Percentiles rank a stretch among this genome's conserved stretches.
Conservation (phyloP, 2,113 vertebrate species). For the Corythaixoides concolor region DNA sequence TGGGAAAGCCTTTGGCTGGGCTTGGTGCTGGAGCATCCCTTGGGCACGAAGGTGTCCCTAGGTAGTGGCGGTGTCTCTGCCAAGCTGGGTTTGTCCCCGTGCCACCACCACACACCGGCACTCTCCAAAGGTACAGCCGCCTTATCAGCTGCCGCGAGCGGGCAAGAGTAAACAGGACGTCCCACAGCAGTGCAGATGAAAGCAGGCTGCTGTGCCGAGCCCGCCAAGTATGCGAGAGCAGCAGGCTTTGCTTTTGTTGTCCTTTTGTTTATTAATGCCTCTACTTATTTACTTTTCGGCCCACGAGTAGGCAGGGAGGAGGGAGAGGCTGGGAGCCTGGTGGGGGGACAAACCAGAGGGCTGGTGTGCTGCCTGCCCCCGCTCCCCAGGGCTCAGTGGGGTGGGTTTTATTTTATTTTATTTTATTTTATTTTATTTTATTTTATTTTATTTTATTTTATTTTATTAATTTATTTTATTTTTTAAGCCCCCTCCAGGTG, state of each 20-base stretch:
- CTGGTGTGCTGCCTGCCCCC: not conserved
- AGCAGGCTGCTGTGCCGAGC: not conserved
- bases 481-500: not conserved
- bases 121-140: not conserved
- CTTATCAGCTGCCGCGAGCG: not conserved
- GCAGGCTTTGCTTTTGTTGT: conserved; percentile 49
- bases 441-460: not conserved
- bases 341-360: not conserved
- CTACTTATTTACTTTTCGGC: conserved; percentile 44
- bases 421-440: not conserved
- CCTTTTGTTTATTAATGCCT: conserved; percentile 35
- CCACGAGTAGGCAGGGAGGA: conserved; percentile 3
- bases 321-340: conserved; percentile 14
- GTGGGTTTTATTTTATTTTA: not conserved
- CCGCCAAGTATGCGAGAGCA: conserved; percentile 33
- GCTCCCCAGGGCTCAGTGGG: not conserved
- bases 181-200: conserved; percentile 40
- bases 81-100: not conserved
- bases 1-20: not conserved
- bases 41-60: not conserved
- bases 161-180: conserved; percentile 29
- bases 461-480: not conserved
- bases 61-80: rapidly evolving
- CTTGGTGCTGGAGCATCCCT: not conserved
- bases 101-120: not conserved